Evolutionary conservation across 2,888 invertebrate species (phyloP), one percentile per base, ranked within the genome.

Genomic region (Cabera pusaria): DNA sequence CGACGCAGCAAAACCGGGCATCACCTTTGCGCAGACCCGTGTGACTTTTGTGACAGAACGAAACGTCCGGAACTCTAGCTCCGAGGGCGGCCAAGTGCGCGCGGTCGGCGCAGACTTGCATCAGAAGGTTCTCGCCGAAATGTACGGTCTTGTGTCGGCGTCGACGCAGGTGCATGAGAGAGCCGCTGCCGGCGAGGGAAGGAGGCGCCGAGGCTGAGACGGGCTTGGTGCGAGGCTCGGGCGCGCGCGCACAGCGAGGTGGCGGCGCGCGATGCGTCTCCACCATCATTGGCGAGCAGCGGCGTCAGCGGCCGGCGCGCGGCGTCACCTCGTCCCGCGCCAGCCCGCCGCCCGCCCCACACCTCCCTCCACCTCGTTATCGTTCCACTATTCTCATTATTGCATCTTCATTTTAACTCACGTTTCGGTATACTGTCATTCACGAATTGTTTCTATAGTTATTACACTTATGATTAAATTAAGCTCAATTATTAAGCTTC

Each of bases 131-230:
- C 69, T 94, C 94, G 41, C 94, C 94, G 69, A 94, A 94, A 77
- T 94, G 94, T 29, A 94, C 94, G 28, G 94, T 94, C 79, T 94
- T 94, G 82, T 94, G 94, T 41, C 94, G 91, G 35, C 94, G 91
- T 39, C 94, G 91, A 33, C 93, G 92, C 43, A 93, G 84, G 57
- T 92, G 92, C 69, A 93, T 87, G 56, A 78, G 74, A 57, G 76
- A 82, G 63, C 78, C 81, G 64, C 84, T 83, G 72, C 86, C 88
- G 63, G 81, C 79, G 59, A 81, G 83, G 57, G 90, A 92, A 51
- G 87, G 73, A 52, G 91, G 92, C 52, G 91, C 91, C 57, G 91
- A 92, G 54, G 82, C 90, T 56, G 91, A 91, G 56, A 72, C 70
- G 57, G 90, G 91, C 68, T 85, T 83, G 73, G 72, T 60, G 61